phyloP scores from a whole-genome alignment of 2,797 vertebrate species.

The Sebastes oblongus region DNA sequence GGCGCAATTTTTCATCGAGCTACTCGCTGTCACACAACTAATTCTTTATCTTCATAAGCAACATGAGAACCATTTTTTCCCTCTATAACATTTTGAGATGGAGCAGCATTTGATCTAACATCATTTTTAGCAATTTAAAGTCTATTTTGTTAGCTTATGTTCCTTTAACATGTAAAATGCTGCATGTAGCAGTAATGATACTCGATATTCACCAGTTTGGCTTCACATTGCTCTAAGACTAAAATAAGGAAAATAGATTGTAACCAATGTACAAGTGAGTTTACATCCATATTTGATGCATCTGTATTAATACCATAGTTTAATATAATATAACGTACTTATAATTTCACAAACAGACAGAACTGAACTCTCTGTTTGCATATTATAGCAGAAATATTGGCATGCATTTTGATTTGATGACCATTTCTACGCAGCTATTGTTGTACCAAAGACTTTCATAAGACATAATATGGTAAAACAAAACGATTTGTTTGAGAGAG shows the following conservation, averaged over 20 bases:
- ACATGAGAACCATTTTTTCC: conserved; percentile 4
- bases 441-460: not conserved
- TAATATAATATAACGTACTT: not conserved
- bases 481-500: not conserved
- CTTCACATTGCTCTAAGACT: not conserved
- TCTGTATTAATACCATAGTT: not conserved
- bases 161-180: not conserved
- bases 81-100: not conserved
- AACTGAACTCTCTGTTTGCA: not conserved
- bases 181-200: not conserved
- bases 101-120: not conserved
- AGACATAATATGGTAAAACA: not conserved
- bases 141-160: not conserved
- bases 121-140: not conserved
- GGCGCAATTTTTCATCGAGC: conserved; percentile 36
- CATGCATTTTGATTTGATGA: not conserved
- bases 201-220: not conserved
- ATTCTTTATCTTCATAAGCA: conserved; percentile 50
- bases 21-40: conserved; percentile 35
- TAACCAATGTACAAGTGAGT: not conserved
- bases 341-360: not conserved
- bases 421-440: not conserved
- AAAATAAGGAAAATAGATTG: not conserved
- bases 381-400: not conserved
- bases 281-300: not conserved